phyloP scores from a whole-genome alignment of 2,888 invertebrate species.

The Pocota personata region DNA sequence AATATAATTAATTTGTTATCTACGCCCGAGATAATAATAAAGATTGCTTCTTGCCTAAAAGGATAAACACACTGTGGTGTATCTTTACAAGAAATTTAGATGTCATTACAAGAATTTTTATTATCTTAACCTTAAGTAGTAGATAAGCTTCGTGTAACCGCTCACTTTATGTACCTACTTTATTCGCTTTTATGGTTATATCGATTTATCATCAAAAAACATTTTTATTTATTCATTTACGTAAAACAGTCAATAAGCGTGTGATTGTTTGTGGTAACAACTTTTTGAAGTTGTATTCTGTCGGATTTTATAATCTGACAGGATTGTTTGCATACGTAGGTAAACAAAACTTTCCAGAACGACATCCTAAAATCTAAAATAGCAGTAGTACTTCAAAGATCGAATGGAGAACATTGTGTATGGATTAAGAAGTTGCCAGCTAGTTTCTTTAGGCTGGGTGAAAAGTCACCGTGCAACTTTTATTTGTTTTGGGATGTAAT shows the following conservation, averaged over 20 bases:
- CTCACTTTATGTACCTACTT: constrained; percentile 13
- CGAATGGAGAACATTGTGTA: too few relatives aligned
- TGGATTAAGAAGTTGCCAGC: too few relatives aligned
- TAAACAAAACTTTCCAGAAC: neutral
- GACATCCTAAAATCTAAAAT: neutral
- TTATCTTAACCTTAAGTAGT: constrained; percentile 41
- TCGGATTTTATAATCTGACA: neutral
- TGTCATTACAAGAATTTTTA: constrained; percentile 36
- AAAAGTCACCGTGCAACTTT: too few relatives aligned
- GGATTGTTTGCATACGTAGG: neutral
- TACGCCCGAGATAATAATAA: constrained; percentile 42
- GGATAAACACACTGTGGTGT: constrained; percentile 13
- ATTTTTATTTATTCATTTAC: neutral
- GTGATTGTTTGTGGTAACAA: neutral
- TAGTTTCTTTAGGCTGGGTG: too few relatives aligned
- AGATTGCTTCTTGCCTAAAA: constrained; percentile 3
- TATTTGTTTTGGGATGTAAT: too few relatives aligned
- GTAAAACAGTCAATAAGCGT: neutral
- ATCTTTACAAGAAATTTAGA: constrained; percentile 21
- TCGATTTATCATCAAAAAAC: constrained; percentile 22
- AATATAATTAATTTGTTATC: constrained; percentile 59
- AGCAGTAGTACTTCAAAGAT: too few relatives aligned
- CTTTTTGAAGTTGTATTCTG: neutral
- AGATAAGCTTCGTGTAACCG: constrained; percentile 34
- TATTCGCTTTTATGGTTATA: constrained; percentile 6